Percentiles rank a stretch among this genome's conserved stretches.
These are phyloP conservation scores for Sebastes reedi DNA, from an alignment of 2,797 vertebrate species.

Conservation along the genomic window DNA sequence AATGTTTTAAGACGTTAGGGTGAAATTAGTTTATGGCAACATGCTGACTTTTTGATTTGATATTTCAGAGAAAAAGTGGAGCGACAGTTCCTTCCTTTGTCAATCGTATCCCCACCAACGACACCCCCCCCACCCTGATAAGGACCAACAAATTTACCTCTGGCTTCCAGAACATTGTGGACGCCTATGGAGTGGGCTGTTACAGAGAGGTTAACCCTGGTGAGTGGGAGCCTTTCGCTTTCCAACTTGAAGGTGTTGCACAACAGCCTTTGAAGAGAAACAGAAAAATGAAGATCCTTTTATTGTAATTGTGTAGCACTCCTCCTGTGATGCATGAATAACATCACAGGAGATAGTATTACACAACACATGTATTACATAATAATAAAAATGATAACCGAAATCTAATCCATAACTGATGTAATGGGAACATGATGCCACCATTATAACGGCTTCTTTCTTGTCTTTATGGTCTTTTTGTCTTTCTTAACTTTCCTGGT, in stretches of 20 bases:
- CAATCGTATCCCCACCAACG: slow-evolving; percentile 92
- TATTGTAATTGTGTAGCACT: not conserved
- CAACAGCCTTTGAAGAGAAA: not conserved
- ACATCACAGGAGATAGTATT: not conserved
- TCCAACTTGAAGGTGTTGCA: not conserved
- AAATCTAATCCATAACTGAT: not conserved
- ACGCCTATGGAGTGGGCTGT: slow-evolving; percentile 93
- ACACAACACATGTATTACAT: not conserved
- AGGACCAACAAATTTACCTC: slow-evolving; percentile 97
- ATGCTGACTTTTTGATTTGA: slow-evolving; percentile 9
- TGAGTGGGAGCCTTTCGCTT: slow-evolving; percentile 53
- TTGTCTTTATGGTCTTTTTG: too few relatives aligned
- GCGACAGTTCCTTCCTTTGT: slow-evolving; percentile 94
- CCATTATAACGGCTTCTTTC: not conserved
- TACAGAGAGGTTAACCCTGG: slow-evolving; percentile 98
- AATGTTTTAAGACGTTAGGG: not conserved
- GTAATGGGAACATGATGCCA: not conserved
- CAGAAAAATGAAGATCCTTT: not conserved
- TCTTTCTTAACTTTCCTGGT: not conserved
- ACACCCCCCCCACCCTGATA: slow-evolving; percentile 94
- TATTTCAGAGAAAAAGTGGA: slow-evolving; percentile 89
- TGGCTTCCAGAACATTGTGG: slow-evolving; percentile 97
- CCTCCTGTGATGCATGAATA: not conserved
- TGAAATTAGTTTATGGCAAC: not conserved
- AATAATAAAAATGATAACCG: not conserved